phyloP scores from a whole-genome alignment of 1,140 invertebrate species.

The Limonius californicus region DNA sequence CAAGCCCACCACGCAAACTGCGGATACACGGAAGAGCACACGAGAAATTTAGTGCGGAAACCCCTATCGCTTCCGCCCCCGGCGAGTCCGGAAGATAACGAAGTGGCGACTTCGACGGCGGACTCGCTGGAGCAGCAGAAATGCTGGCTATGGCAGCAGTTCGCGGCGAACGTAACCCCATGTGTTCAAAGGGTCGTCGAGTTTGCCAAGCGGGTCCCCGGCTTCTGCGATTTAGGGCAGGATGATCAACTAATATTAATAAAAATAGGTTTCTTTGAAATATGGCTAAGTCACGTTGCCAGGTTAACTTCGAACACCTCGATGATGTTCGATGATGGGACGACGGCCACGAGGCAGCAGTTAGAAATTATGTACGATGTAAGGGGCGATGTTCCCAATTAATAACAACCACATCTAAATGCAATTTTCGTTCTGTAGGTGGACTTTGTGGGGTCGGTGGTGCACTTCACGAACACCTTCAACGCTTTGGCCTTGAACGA shows the following conservation, averaged over 20 bases:
- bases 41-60: constrained; percentile 65
- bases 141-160: constrained; percentile 73
- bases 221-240: constrained; percentile 82
- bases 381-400: constrained; percentile 48
- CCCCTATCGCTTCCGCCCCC: constrained; percentile 63
- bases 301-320: constrained; percentile 75
- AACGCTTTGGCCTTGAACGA: constrained; percentile 79
- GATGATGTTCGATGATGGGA: constrained; percentile 91
- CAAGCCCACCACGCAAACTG: constrained; percentile 89
- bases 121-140: constrained; percentile 64
- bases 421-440: constrained; percentile 46
- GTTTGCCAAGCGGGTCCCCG: constrained; percentile 88
- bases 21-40: constrained; percentile 84
- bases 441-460: constrained; percentile 69
- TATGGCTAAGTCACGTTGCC: constrained; percentile 87
- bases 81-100: constrained; percentile 38
- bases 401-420: not conserved
- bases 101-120: constrained; percentile 63
- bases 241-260: constrained; percentile 93
- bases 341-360: constrained; percentile 78
- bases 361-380: constrained; percentile 93
- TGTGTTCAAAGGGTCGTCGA: constrained; percentile 89
- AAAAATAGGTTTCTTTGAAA: constrained; percentile 94
- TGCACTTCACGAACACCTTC: constrained; percentile 77
- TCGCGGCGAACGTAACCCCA: constrained; percentile 74